Percentiles rank a stretch among this genome's conserved stretches.
Evolutionary conservation across 23 tunicate species (phyloP).

Genomic region (Ascidia mentula): DNA sequence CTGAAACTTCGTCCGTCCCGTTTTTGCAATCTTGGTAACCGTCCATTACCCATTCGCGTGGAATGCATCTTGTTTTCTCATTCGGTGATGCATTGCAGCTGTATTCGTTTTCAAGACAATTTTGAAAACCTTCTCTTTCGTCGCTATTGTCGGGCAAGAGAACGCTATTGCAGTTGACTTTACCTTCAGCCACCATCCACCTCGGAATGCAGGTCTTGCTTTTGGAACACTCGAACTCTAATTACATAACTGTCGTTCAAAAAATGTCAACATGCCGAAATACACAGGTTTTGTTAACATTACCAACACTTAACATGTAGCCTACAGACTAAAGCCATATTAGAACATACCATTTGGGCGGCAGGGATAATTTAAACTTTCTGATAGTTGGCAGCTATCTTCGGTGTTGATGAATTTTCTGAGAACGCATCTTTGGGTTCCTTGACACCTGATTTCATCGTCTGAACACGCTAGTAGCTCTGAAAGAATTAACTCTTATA

Average conservation of each 20-base stretch:
- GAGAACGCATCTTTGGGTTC: neutral
- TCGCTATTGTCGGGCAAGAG: constrained; percentile 1
- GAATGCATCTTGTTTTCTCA: neutral
- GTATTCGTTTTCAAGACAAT: neutral
- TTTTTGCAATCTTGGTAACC: neutral
- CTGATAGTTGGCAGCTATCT: neutral
- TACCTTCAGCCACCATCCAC: neutral
- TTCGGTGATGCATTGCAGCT: neutral
- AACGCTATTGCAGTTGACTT: neutral
- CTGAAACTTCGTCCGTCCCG: neutral
- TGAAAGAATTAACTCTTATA: neutral
- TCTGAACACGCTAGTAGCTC: neutral
- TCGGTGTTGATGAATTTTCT: constrained; percentile 8
- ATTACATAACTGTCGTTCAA: no score
- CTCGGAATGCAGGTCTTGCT: constrained; percentile 6
- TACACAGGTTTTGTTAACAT: constrained; percentile 1
- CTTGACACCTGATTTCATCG: neutral
- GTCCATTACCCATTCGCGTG: constrained; percentile 15
- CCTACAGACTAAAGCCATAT: no score
- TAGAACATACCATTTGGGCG: neutral
- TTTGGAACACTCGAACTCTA: neutral
- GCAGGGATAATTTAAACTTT: neutral
- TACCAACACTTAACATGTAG: no score
- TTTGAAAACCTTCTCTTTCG: neutral
- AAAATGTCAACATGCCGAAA: no score